These are phyloP conservation scores for Palythoa grandis DNA, from an alignment of 92 coral and sea anemone species.

Conservation along the genomic window DNA sequence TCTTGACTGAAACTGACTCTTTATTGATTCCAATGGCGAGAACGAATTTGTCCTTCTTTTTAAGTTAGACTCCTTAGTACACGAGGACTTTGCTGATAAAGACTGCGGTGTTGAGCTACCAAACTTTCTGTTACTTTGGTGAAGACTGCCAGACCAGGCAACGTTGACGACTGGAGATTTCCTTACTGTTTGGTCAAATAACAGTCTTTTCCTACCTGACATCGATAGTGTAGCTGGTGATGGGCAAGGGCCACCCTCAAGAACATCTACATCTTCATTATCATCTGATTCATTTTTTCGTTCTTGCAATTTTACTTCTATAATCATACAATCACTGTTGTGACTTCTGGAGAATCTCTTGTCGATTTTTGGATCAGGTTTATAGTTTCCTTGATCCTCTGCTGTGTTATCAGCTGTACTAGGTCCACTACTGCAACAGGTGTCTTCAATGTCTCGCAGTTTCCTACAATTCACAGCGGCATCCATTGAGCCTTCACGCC, in stretches of 20 bases:
- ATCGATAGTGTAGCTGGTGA: slow-evolving; percentile 45
- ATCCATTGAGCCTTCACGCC: background rate
- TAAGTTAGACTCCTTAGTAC: background rate
- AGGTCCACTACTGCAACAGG: background rate
- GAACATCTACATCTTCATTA: slow-evolving; percentile 59
- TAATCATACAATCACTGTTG: slow-evolving; percentile 6
- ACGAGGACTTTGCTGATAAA: background rate
- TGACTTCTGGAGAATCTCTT: background rate
- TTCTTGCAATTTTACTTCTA: slow-evolving; percentile 31
- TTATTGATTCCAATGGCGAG: slow-evolving; percentile 36
- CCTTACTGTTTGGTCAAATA: slow-evolving; percentile 46
- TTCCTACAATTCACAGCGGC: background rate
- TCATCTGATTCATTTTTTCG: slow-evolving; percentile 7
- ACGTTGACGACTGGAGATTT: slow-evolving; percentile 73
- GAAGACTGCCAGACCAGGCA: slow-evolving; percentile 37
- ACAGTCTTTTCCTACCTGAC: slow-evolving; percentile 48
- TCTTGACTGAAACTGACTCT: slow-evolving; percentile 14
- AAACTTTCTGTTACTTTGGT: background rate
- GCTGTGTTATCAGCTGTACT: background rate
- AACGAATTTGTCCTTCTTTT: slow-evolving; percentile 27
- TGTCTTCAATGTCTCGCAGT: background rate
- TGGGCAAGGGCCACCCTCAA: slow-evolving; percentile 38
- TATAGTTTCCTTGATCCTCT: background rate
- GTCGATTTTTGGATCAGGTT: background rate
- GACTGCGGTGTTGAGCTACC: slow-evolving; percentile 20